Base-by-base conservation (phyloP, 2,797 vertebrate genomes). In the Chaetophractus vellerosus region DNA sequence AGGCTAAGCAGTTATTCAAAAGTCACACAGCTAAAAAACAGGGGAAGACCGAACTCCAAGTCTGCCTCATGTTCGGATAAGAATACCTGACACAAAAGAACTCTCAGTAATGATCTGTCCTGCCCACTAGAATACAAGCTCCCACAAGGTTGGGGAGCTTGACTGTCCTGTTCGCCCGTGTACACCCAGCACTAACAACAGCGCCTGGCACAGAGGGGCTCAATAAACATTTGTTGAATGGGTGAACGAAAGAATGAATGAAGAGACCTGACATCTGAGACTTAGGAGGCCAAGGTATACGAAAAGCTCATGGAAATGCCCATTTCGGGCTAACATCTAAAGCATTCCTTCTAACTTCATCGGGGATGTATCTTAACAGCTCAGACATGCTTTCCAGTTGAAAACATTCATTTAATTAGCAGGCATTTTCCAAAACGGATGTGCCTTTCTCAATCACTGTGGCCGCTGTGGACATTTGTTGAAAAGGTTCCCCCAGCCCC, bases 391-490 rank as follows among this genome's bases (percentile, higher is more conserved):
- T 96, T 90, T 92, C 86, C 95, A 93, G 92, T 97, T 93, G 95
- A 95, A 96, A 97, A 96, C 94, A 92, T 94, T 97, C 92, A 91
- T 95, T 95, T 95, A 92, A 96, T 97, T 96, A 96, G 89, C 88
- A 93, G 88, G 92, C 95, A 88, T 97, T 96, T 97, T 95, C 95
- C 96, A 90, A 90, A 95, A 92, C 94, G 93, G 95, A 96, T 83
- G 96, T 96, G 95, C 94, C 82, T 93, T 88, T 88, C 86, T 94
- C 94, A 88, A 95, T 96, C 94, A 74, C 95, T 69, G 78, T 28
- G 94, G 90, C 95, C 96, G 95, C 63, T 0, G 2, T 23, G 38
- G 95, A 96, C 96, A 85, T 96, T 96, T 86, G 94, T 31, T 92
- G 97, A 91, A 90, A 93, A 94, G 81, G 83, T 83, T 33, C 26